Evolutionary conservation across 64 coral and sea anemone species (phyloP).

Genomic region (Hydrozoanthus tunicans): DNA sequence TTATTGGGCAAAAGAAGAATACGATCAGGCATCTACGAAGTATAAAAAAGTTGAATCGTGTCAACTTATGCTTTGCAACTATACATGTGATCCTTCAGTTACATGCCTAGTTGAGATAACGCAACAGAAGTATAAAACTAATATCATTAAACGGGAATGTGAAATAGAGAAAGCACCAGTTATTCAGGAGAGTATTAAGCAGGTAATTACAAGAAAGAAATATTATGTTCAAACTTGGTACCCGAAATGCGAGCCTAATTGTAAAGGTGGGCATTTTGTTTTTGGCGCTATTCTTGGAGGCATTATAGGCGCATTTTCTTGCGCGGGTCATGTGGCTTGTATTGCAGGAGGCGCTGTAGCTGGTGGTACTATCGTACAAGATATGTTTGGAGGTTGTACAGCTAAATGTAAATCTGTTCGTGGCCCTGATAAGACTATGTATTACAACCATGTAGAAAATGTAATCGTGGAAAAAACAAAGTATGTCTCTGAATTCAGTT

Average conservation of each 20-base stretch:
- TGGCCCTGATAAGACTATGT: neutral
- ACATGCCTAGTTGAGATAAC: conserved; percentile 5
- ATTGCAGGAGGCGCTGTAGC: no score
- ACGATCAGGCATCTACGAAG: neutral
- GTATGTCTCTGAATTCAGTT: neutral
- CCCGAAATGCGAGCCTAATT: neutral
- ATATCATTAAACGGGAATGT: neutral
- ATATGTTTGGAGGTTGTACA: neutral
- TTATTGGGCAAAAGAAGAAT: conserved; percentile 16
- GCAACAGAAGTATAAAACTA: neutral
- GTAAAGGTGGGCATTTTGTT: neutral
- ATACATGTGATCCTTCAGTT: neutral
- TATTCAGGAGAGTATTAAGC: neutral
- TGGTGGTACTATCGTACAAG: no score
- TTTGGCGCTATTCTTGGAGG: conserved; percentile 1
- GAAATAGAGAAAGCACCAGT: neutral
- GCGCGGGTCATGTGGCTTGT: no score
- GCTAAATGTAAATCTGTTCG: neutral
- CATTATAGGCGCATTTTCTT: neutral
- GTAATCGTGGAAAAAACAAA: neutral
- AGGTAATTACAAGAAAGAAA: neutral
- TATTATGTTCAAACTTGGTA: neutral
- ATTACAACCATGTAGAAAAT: neutral
- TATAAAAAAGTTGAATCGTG: neutral
- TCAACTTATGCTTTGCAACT: conserved; percentile 10